Evolutionary conservation across 1,140 invertebrate genomes (phyloP).

Genomic region (Meloidogyne chitwoodi): DNA sequence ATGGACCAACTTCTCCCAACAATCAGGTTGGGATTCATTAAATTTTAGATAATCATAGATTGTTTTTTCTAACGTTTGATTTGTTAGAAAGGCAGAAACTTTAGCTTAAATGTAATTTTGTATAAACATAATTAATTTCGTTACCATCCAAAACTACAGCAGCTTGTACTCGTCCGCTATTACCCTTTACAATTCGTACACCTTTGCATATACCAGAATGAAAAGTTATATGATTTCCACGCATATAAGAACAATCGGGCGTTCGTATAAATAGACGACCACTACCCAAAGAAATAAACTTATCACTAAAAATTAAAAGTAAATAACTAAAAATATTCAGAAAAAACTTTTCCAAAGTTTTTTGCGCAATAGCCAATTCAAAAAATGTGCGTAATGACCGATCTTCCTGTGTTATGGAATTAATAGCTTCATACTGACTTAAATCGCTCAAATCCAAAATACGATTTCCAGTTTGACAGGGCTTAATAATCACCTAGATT

Average conservation of each 20-base stretch:
- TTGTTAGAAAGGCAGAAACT: not conserved
- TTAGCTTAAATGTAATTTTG: not conserved
- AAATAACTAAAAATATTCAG: not conserved
- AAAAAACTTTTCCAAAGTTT: slow-evolving; percentile 21
- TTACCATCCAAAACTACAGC: not conserved
- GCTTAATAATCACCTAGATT: not conserved
- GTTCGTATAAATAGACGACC: slow-evolving; percentile 21
- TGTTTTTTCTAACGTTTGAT: not conserved
- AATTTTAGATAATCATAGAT: not conserved
- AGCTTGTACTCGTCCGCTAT: not conserved
- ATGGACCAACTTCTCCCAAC: slow-evolving; percentile 8
- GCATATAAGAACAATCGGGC: slow-evolving; percentile 9
- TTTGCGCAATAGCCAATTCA: slow-evolving; percentile 28
- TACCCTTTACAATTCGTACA: not conserved
- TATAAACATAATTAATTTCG: not conserved
- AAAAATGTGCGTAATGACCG: slow-evolving; percentile 34
- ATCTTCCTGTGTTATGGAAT: slow-evolving; percentile 30
- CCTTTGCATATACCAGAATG: slow-evolving; percentile 34
- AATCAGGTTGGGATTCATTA: not conserved
- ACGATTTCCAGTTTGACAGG: not conserved
- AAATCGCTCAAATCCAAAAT: not conserved
- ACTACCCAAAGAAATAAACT: slow-evolving; percentile 23
- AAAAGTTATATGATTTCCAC: slow-evolving; percentile 31
- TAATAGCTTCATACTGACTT: not conserved
- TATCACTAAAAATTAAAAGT: slow-evolving; percentile 25